Conservation (phyloP, 2,113 vertebrate genomes). For the Theropithecus gelada region DNA sequence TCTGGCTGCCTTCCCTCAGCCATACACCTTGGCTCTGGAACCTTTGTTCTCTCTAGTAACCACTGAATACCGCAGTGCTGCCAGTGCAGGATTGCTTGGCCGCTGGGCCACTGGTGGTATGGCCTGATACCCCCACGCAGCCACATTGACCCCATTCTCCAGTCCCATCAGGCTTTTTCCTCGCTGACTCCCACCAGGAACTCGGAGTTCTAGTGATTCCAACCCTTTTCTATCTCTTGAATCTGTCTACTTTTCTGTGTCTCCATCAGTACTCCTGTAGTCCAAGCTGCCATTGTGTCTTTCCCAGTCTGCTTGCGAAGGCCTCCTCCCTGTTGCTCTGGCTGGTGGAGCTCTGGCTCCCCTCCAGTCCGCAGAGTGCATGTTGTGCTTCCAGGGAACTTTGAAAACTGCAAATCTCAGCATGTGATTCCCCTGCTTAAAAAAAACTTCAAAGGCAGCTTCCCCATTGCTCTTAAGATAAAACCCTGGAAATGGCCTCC, state of each 20-base stretch:
- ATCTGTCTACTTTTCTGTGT: neutral
- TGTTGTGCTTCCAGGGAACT: neutral
- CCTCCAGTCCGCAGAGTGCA: neutral
- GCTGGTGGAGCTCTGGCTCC: neutral
- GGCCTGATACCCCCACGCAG: neutral
- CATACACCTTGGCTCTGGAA: neutral
- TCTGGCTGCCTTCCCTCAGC: neutral
- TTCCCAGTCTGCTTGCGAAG: neutral
- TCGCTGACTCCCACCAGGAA: neutral
- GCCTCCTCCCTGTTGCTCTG: neutral
- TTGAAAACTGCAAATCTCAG: neutral
- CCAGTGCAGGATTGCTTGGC: neutral
- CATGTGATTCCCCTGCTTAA: constrained; percentile 15
- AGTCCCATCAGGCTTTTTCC: neutral
- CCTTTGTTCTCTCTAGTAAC: constrained; percentile 42
- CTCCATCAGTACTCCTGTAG: neutral
- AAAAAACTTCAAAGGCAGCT: constrained; percentile 31
- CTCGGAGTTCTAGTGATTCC: neutral
- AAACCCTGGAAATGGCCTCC: neutral
- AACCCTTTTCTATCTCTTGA: neutral
- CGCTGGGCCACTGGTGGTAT: neutral
- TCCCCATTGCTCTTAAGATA: constrained; percentile 3
- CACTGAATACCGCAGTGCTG: neutral
- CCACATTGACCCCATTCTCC: neutral
- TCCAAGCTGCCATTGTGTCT: neutral